Conservation (phyloP, 2,888 invertebrate species). For the Caenorhabditis drosophilae region DNA sequence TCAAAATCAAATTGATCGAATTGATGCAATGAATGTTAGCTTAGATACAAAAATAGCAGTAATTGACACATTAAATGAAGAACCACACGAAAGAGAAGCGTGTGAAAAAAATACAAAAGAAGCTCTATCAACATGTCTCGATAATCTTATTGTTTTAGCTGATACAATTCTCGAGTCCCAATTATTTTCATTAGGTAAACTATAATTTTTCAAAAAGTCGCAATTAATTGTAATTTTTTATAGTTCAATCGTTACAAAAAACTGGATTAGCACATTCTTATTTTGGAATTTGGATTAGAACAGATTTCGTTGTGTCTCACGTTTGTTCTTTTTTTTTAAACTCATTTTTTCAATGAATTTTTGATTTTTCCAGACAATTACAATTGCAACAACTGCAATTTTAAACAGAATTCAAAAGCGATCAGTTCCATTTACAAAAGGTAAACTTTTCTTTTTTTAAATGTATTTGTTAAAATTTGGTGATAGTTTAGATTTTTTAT, state of each 20-base stretch:
- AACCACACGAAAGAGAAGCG: conserved; percentile 33
- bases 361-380: conserved; percentile 56
- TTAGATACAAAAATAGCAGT: conserved; percentile 65
- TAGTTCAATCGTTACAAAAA: conserved; percentile 46
- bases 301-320: conserved; percentile 64
- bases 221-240: neutral
- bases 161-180: conserved; percentile 59
- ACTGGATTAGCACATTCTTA: conserved; percentile 50
- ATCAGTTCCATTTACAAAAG: conserved; percentile 20
- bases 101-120: conserved; percentile 50
- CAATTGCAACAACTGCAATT: conserved; percentile 62
- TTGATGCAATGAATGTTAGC: conserved; percentile 62
- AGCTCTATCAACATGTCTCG: conserved; percentile 49
- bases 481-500: conserved; percentile 32
- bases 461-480: neutral
- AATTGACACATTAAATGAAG: conserved; percentile 58
- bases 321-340: no score
- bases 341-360: no score
- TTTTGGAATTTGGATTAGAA: conserved; percentile 58
- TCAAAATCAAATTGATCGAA: conserved; percentile 58
- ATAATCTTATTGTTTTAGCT: conserved; percentile 53
- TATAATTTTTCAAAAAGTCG: neutral
- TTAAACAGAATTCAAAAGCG: conserved; percentile 48
- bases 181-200: conserved; percentile 42
- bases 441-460: neutral